phyloP scores from a whole-genome alignment of 2,797 vertebrate genomes.

The Prunella strophiata region DNA sequence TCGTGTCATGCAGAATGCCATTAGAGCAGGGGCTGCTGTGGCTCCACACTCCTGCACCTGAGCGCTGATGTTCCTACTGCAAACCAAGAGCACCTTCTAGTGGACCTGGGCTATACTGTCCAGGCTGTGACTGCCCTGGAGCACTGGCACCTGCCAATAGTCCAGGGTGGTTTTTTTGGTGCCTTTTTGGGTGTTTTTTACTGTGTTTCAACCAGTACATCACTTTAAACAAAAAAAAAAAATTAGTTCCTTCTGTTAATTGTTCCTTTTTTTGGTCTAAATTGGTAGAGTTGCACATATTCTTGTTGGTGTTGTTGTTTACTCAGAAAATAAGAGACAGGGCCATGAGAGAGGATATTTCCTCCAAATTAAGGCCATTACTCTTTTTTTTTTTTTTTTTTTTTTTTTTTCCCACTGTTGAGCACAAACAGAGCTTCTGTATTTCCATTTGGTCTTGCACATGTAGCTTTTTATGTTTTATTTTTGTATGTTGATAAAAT shows the following conservation, averaged over 20 bases:
- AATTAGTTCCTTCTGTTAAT: no score
- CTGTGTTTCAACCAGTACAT: neutral
- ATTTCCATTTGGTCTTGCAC: neutral
- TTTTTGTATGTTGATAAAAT: neutral
- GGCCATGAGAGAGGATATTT: neutral
- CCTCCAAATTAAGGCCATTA: neutral
- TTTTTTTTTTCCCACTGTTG: neutral
- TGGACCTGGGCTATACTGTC: neutral
- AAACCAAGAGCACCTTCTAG: neutral
- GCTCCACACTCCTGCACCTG: neutral
- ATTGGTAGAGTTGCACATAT: neutral
- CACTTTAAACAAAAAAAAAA: neutral
- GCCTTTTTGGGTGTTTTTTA: neutral
- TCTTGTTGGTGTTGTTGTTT: neutral
- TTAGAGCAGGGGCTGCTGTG: neutral
- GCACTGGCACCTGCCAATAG: neutral
- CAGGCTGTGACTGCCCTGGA: neutral
- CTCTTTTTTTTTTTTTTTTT: neutral
- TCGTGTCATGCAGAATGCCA: accelerated
- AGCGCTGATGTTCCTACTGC: accelerated
- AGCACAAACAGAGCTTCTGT: neutral
- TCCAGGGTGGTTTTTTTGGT: neutral
- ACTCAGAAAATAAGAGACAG: neutral
- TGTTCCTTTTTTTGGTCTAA: neutral
- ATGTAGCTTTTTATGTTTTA: neutral